These are phyloP conservation scores for Drosophila lutescens DNA, from an alignment of 2,888 invertebrate genomes.

Conservation along the genomic window DNA sequence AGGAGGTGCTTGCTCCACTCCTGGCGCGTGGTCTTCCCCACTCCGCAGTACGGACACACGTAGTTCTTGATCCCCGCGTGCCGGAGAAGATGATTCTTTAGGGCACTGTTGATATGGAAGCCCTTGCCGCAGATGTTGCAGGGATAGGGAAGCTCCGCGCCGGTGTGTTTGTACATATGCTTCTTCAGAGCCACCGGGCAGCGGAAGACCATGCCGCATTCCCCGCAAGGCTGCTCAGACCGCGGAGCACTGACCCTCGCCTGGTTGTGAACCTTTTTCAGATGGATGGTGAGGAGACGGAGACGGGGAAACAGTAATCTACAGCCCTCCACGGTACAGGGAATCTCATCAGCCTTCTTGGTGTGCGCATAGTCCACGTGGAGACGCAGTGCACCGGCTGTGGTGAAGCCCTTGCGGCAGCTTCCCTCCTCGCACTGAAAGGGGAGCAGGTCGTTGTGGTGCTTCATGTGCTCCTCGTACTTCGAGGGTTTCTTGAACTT, in stretches of 20 bases:
- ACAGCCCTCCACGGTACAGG: constrained; percentile 78
- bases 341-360: constrained; percentile 65
- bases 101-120: constrained; percentile 81
- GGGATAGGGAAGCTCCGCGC: constrained; percentile 80
- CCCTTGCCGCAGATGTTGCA: constrained; percentile 82
- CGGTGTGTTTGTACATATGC: constrained; percentile 82
- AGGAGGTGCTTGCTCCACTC: constrained; percentile 82
- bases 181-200: constrained; percentile 81
- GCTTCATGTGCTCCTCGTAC: constrained; percentile 81
- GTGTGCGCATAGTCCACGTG: constrained; percentile 80
- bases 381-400: constrained; percentile 75
- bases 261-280: constrained; percentile 78
- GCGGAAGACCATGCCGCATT: constrained; percentile 80
- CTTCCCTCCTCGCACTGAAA: constrained; percentile 76
- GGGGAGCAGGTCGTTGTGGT: constrained; percentile 80
- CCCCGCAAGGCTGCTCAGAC: constrained; percentile 71
- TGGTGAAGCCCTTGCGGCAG: constrained; percentile 80
- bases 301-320: constrained; percentile 74
- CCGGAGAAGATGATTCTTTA: constrained; percentile 82
- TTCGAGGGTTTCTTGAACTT: constrained; percentile 77
- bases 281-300: constrained; percentile 79
- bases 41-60: constrained; percentile 82
- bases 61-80: constrained; percentile 83
- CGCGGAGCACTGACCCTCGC: constrained; percentile 58
- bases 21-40: constrained; percentile 82